Conservation (phyloP, 1,140 invertebrate genomes). For the Saccostrea echinata region DNA sequence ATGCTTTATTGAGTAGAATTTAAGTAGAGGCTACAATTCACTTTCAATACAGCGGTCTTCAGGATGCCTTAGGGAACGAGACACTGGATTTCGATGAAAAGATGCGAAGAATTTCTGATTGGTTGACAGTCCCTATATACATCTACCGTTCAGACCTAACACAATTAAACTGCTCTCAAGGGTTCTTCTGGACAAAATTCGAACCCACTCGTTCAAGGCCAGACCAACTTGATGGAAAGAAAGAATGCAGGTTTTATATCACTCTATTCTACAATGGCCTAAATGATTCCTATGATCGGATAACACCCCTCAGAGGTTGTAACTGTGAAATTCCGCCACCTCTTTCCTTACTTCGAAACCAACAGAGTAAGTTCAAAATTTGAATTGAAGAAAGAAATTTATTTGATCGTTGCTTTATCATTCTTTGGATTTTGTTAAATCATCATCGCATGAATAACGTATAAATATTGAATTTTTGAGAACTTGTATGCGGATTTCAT, state of each 20-base stretch:
- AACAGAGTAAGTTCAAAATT: not conserved
- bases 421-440: too few relatives aligned
- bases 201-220: not conserved
- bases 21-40: too few relatives aligned
- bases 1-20: too few relatives aligned
- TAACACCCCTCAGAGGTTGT: not conserved
- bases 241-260: slow-evolving; percentile 3
- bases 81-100: not conserved
- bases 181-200: slow-evolving; percentile 7
- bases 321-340: slow-evolving; percentile 17
- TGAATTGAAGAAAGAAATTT: too few relatives aligned
- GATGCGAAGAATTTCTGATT: not conserved
- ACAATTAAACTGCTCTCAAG: not conserved
- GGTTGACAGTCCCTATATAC: slow-evolving; percentile 24
- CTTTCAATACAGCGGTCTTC: not conserved
- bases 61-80: not conserved
- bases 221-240: not conserved
- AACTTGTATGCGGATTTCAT: too few relatives aligned
- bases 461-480: too few relatives aligned
- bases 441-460: too few relatives aligned
- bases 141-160: not conserved
- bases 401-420: too few relatives aligned
- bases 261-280: not conserved
- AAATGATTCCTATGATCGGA: not conserved
- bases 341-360: slow-evolving; percentile 15